Conservation (phyloP, 2,888 invertebrate species). For the Cataglyphis livida region DNA sequence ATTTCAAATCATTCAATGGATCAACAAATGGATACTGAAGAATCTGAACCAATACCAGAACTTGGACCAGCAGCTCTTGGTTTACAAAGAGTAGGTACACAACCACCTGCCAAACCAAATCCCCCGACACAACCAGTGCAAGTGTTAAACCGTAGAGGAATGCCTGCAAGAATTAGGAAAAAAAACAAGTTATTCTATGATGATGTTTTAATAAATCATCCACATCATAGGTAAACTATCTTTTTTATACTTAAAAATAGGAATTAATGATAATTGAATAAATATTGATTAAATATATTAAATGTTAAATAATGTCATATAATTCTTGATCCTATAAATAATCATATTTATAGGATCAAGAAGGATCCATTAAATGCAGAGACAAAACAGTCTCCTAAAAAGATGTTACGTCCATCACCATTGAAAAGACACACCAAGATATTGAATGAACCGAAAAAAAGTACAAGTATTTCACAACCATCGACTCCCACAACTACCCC, state of each 20-base stretch:
- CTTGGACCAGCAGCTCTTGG: constrained; percentile 93
- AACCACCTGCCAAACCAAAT: constrained; percentile 90
- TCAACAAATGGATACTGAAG: constrained; percentile 87
- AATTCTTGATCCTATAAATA: too few species aligned
- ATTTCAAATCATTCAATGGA: constrained; percentile 81
- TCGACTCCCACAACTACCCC: constrained; percentile 80
- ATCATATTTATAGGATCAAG: constrained; percentile 78
- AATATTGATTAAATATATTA: background rate
- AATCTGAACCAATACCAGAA: constrained; percentile 89
- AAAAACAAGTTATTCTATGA: constrained; percentile 96
- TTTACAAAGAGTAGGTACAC: constrained; percentile 92
- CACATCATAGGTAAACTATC: constrained; percentile 88
- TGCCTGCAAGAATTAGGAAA: constrained; percentile 96
- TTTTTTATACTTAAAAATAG: background rate
- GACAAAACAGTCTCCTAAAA: constrained; percentile 88
- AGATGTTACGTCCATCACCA: constrained; percentile 88
- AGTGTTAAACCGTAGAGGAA: constrained; percentile 93
- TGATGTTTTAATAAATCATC: constrained; percentile 94
- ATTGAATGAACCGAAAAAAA: constrained; percentile 75
- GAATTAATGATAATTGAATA: background rate
- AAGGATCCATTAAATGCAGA: constrained; percentile 82
- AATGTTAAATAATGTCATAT: background rate
- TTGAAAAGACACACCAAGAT: constrained; percentile 83
- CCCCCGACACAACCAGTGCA: constrained; percentile 91
- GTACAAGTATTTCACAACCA: constrained; percentile 64